Evolutionary conservation across 2,113 vertebrate species (phyloP).

Genomic region (Dendropsophus ebraccatus): DNA sequence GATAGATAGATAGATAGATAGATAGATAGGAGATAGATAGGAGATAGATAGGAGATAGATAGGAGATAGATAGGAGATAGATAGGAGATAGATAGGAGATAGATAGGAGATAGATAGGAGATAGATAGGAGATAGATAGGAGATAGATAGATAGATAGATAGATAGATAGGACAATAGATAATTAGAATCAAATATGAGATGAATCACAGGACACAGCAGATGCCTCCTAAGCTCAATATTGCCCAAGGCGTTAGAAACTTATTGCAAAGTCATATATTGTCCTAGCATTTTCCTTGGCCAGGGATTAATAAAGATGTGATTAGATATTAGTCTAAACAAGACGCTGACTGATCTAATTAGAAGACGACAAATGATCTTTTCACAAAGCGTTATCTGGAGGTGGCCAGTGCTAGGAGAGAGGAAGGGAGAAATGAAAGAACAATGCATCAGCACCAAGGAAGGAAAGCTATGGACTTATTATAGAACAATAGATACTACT

Average conservation of each 20-base stretch:
- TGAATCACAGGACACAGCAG: background rate
- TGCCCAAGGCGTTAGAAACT: conserved; percentile 3
- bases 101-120: too few species aligned
- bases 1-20: too few species aligned
- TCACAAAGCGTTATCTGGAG: conserved; percentile 44
- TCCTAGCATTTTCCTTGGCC: conserved; percentile 9
- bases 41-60: too few species aligned
- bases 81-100: too few species aligned
- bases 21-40: too few species aligned
- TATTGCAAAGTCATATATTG: conserved; percentile 29
- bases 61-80: too few species aligned
- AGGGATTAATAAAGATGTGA: conserved; percentile 47
- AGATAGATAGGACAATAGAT: too few species aligned
- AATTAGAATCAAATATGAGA: too few species aligned
- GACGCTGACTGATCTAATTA: conserved; percentile 56
- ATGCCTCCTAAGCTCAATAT: background rate
- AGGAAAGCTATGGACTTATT: background rate
- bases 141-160: too few species aligned
- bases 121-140: too few species aligned
- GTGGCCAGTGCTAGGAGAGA: background rate
- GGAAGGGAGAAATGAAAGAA: background rate
- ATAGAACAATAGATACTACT: background rate
- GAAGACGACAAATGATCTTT: conserved; percentile 51
- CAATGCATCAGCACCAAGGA: background rate
- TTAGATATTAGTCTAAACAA: conserved; percentile 47